These are phyloP conservation scores for Eueides isabella DNA, from an alignment of 1,140 invertebrate species.

Conservation along the genomic window DNA sequence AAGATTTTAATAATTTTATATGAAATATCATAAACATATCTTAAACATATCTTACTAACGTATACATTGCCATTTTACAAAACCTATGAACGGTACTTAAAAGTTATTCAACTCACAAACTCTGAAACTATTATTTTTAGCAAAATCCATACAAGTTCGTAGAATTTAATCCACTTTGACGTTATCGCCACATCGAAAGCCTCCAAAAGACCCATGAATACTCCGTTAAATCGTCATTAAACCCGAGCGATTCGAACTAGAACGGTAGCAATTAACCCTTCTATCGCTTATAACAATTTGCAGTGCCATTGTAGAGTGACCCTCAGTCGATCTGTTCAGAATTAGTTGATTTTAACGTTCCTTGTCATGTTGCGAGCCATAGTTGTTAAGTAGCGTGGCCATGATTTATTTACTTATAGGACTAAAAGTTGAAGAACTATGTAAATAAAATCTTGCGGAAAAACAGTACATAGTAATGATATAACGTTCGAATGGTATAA, in stretches of 20 bases:
- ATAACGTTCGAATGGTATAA: no score
- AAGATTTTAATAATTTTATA: no score
- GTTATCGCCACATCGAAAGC: conserved; percentile 21
- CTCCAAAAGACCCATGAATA: conserved; percentile 30
- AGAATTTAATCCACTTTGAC: conserved; percentile 25
- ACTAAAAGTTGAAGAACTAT: background rate
- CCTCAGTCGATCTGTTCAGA: conserved; percentile 31
- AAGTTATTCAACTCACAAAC: background rate
- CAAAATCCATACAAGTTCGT: background rate
- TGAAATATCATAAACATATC: no score
- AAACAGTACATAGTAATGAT: no score
- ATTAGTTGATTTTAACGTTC: conserved; percentile 25
- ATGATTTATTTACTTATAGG: background rate
- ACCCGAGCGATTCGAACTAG: conserved; percentile 32
- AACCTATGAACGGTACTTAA: no score
- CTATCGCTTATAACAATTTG: conserved; percentile 32
- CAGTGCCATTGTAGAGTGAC: conserved; percentile 25
- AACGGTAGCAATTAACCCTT: conserved; percentile 35
- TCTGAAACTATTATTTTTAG: background rate
- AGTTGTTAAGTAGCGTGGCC: background rate
- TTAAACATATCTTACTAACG: no score
- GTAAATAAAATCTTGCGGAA: no score
- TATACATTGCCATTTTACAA: no score
- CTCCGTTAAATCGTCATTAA: conserved; percentile 28
- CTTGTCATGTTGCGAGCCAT: conserved; percentile 11